Conservation (phyloP, 2,888 invertebrate species). For the Psylliodes chrysocephalus region DNA sequence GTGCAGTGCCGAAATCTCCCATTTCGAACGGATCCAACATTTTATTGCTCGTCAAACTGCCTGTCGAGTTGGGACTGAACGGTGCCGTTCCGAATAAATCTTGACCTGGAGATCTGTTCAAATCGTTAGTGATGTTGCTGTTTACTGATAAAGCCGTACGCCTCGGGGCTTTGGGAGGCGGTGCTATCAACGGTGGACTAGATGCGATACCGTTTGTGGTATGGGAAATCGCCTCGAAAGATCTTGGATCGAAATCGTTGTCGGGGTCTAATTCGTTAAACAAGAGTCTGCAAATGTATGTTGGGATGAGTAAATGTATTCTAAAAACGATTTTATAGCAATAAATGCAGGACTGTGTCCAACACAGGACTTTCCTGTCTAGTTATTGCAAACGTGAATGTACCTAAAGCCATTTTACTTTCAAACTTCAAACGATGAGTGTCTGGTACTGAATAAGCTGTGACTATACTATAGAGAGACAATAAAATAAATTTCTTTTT, state of each 20-base stretch:
- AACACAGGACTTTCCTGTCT: too few relatives aligned
- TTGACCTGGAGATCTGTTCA: conserved; percentile 66
- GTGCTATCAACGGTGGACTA: conserved; percentile 80
- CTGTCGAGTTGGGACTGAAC: conserved; percentile 66
- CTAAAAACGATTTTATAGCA: too few relatives aligned
- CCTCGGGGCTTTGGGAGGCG: conserved; percentile 84
- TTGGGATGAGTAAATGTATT: too few relatives aligned
- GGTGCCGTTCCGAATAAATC: conserved; percentile 86
- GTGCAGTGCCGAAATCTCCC: conserved; percentile 73
- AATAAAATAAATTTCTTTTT: too few relatives aligned
- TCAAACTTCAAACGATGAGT: too few relatives aligned
- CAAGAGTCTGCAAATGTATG: conserved; percentile 68
- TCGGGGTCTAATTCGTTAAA: conserved; percentile 85
- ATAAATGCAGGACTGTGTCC: too few relatives aligned
- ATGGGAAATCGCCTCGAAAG: conserved; percentile 73
- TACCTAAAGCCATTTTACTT: too few relatives aligned
- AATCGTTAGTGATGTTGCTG: conserved; percentile 51
- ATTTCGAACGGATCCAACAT: conserved; percentile 86
- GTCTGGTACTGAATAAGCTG: too few relatives aligned
- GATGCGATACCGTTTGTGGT: conserved; percentile 57
- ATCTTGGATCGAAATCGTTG: conserved; percentile 88
- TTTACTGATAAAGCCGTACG: conserved; percentile 54
- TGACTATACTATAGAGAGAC: too few relatives aligned
- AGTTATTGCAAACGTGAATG: too few relatives aligned
- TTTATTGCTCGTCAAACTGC: conserved; percentile 60